Base-by-base conservation (phyloP, 35 echinoderm and acorn worm species). In the Eucidaris tribuloides region DNA sequence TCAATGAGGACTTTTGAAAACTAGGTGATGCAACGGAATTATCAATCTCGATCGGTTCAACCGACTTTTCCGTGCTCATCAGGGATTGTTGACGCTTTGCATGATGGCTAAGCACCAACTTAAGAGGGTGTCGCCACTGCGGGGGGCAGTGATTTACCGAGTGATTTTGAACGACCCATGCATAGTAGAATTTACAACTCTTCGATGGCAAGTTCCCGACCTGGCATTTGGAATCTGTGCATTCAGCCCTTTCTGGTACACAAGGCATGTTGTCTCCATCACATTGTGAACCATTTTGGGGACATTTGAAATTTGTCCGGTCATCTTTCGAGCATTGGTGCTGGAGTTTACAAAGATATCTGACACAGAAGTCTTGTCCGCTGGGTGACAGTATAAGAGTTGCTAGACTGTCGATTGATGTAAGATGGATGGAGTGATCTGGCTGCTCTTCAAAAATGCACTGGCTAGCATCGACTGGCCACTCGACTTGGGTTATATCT, bases 261-360 rank as follows among this genome's bases (percentile, higher is more conserved):
- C 41, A 37, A 7, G 34, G 64, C 31, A 38, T 37, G 13, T 3
- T 6, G 2, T 20, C 3, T 70, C 28, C n/a, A 4, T 70, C 31
- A 2, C 4, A 7, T 38, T 37, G 14, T 18, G 7, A 14, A 9
- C 3, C 15, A 34, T 20, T 4, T 18, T 70, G 14, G 7, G 22
- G 7, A 3, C n/a, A 30, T 70, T 38, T 24, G 31, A 54, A 37
- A 37, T 30, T 7, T 70, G 4, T 34, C 41, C 3, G 4, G 22
- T 2, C 5, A 18, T 32, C 28, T 70, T 34, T 70, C 3, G 25
- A 37, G 34, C 4, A 3, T 38, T 6, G 34, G 31, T 38, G 37
- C 59, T 30, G 52, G 59, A 83, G 56, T 28, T 83, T 83, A 45
- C 80, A 83, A 22, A 83, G 49, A 22, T 63, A 83, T 33, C 49